phyloP scores from a whole-genome alignment of 2,113 vertebrate genomes.

The Picathartes gymnocephalus region DNA sequence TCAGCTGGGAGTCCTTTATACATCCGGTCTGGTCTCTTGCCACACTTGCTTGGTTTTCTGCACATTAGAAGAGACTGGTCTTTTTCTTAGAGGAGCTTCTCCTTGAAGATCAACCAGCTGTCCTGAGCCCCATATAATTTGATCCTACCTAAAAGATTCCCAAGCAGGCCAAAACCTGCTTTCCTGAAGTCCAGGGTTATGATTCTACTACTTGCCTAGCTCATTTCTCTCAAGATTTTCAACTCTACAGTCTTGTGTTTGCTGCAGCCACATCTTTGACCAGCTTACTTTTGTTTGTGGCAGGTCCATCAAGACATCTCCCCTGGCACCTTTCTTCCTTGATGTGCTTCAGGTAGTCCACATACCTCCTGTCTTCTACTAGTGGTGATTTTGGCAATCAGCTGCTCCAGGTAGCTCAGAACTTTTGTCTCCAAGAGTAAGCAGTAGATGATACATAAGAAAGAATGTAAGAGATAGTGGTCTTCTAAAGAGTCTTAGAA shows the following conservation, averaged over 20 bases:
- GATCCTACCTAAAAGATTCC: background rate
- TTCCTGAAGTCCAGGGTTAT: background rate
- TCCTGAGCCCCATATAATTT: background rate
- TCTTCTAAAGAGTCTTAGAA: background rate
- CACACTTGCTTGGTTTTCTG: background rate
- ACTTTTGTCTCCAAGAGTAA: background rate
- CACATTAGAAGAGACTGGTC: accelerated
- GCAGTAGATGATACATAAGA: background rate
- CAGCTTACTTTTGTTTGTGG: background rate
- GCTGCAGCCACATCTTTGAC: background rate
- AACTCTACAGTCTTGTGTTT: background rate
- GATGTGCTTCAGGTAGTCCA: background rate
- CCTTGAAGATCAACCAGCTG: background rate
- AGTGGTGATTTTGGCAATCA: background rate
- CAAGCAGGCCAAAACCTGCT: background rate
- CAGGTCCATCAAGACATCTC: background rate
- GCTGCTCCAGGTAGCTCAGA: background rate
- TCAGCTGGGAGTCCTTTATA: background rate
- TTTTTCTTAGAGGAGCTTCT: background rate
- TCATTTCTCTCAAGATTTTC: background rate
- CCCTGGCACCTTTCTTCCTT: background rate
- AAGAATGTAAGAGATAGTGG: background rate
- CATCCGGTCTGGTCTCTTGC: background rate
- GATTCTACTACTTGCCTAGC: background rate
- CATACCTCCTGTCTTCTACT: background rate